Evolutionary conservation across 2,797 vertebrate genomes (phyloP).

Genomic region (Pseudotriccus pelzelni): DNA sequence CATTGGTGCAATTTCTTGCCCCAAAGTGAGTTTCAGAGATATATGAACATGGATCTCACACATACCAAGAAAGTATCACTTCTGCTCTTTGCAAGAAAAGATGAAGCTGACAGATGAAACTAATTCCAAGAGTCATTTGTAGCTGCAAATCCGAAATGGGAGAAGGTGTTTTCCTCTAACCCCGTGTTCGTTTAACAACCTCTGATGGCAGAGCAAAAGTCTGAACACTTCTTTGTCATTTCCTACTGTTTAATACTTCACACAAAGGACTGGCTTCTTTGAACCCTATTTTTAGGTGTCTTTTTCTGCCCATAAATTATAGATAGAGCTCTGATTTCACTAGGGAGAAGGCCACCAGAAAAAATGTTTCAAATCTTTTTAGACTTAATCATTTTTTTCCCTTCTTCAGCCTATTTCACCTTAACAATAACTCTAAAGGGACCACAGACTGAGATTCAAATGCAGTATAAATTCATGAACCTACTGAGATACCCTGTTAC

Average conservation of each 20-base stretch:
- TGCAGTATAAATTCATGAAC: background rate
- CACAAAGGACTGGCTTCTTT: conserved; percentile 23
- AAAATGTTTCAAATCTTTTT: conserved; percentile 1
- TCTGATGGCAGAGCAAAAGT: conserved; percentile 10
- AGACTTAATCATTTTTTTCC: background rate
- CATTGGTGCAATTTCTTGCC: background rate
- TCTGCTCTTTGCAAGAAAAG: conserved; percentile 4
- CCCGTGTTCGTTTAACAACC: background rate
- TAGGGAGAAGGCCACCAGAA: background rate
- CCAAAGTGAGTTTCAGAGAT: background rate
- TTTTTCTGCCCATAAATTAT: conserved; percentile 25
- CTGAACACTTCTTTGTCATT: conserved; percentile 38
- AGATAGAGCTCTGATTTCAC: background rate
- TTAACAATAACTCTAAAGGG: background rate
- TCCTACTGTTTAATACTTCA: conserved; percentile 46
- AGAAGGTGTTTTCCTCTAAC: conserved; percentile 39
- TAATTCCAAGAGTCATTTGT: conserved; percentile 44
- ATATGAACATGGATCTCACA: background rate
- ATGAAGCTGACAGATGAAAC: conserved; percentile 34
- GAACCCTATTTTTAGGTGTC: conserved; percentile 38
- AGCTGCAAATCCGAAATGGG: conserved; percentile 7
- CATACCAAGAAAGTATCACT: background rate
- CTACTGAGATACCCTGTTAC: background rate
- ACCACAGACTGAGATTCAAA: conserved; percentile 3
- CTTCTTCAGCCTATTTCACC: background rate